Conservation (phyloP, 2,797 vertebrate species). For the Serranus cabrilla region DNA sequence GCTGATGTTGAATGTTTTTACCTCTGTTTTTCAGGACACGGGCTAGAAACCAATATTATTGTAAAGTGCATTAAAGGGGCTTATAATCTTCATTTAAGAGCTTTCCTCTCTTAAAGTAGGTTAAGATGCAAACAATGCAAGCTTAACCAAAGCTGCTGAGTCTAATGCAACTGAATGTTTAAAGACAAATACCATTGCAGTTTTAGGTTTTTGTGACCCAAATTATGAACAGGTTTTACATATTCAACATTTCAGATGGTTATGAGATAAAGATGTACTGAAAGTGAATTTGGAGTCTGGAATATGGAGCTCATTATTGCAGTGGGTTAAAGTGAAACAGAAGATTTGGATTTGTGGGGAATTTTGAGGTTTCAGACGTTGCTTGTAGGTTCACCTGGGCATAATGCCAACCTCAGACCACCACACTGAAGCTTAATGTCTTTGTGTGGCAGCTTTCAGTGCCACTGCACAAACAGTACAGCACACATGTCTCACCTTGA, state of each 20-base stretch:
- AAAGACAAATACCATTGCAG: slow-evolving; percentile 35
- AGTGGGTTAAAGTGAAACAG: neutral
- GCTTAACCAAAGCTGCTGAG: slow-evolving; percentile 51
- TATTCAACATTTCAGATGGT: slow-evolving; percentile 24
- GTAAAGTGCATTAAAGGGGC: slow-evolving; percentile 22
- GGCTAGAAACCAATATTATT: slow-evolving; percentile 13
- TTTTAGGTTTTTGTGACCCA: slow-evolving; percentile 36
- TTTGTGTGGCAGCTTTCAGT: slow-evolving; percentile 17
- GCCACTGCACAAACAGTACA: neutral
- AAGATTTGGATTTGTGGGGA: neutral
- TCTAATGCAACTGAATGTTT: slow-evolving; percentile 39
- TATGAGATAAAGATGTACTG: neutral
- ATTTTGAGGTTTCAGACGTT: neutral
- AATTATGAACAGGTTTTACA: slow-evolving; percentile 39
- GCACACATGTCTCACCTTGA: slow-evolving; percentile 67
- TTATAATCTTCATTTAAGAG: slow-evolving; percentile 36
- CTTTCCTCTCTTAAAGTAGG: slow-evolving; percentile 44
- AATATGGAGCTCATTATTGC: neutral
- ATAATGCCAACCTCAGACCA: neutral
- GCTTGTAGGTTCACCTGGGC: neutral
- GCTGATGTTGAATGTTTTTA: neutral
- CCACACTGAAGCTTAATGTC: neutral
- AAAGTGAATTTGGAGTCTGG: neutral
- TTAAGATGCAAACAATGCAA: slow-evolving; percentile 61
- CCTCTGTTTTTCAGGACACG: neutral